Percentiles rank a stretch among this genome's conserved stretches.
Evolutionary conservation across 1,140 invertebrate species (phyloP).

Genomic region (Neomicropteryx cornuta): DNA sequence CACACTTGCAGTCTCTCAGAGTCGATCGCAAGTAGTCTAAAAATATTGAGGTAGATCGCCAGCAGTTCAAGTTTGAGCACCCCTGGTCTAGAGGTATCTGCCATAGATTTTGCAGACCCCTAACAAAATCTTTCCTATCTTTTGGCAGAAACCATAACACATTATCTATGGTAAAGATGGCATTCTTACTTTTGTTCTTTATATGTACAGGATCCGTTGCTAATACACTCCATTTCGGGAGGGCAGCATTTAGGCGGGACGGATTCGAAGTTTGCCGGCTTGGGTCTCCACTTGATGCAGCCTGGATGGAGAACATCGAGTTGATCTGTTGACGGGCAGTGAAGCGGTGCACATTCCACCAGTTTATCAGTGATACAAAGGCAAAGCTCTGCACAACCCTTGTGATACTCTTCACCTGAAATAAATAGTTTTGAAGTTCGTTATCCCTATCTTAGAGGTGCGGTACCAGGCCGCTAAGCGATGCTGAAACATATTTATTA

Average conservation of each 20-base stretch:
- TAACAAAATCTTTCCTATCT: neutral
- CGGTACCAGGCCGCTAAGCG: no score
- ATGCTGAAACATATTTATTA: no score
- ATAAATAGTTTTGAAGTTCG: constrained; percentile 19
- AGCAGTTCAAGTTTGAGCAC: neutral
- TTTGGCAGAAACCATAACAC: neutral
- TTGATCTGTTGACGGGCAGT: constrained; percentile 73
- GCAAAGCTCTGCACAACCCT: constrained; percentile 64
- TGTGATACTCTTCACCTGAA: constrained; percentile 58
- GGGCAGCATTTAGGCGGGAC: constrained; percentile 74
- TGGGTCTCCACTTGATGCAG: constrained; percentile 76
- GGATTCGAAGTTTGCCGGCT: constrained; percentile 57
- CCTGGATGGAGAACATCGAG: constrained; percentile 70
- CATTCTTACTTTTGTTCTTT: constrained; percentile 46
- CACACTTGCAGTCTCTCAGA: neutral
- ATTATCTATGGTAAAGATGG: neutral
- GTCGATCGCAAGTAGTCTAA: neutral
- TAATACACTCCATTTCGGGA: constrained; percentile 58
- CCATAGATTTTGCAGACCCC: neutral
- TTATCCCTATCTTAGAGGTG: no score
- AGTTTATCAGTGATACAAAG: constrained; percentile 46
- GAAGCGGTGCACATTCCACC: constrained; percentile 63
- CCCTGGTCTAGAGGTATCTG: neutral
- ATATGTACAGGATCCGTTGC: constrained; percentile 66
- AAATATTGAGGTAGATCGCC: neutral